Conservation (phyloP, 2,797 vertebrate species). For the Paramormyrops hopkinsi region DNA sequence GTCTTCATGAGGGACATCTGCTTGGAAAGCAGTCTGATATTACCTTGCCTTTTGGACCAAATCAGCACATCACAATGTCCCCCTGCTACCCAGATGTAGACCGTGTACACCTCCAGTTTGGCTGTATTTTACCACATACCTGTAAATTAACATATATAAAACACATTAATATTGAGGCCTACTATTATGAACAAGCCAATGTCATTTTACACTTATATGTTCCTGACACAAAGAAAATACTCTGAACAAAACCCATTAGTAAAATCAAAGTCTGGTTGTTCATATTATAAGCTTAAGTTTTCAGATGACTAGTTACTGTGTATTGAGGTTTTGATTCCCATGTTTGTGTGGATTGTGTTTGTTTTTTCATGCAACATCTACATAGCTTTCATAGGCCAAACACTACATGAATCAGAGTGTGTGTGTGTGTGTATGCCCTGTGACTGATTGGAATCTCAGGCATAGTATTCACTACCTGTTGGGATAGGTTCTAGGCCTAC, state of each 20-base stretch:
- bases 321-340: neutral
- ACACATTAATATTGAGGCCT: neutral
- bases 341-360: neutral
- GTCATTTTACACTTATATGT: neutral
- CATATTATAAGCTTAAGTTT: neutral
- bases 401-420: neutral
- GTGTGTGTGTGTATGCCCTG: neutral
- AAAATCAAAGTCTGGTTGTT: neutral
- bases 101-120: neutral
- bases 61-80: neutral
- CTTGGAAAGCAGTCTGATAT: neutral
- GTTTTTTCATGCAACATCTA: neutral
- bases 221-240: neutral
- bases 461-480: neutral
- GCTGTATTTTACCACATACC: slow-evolving; percentile 19
- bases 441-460: neutral
- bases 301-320: neutral
- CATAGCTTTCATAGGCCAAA: neutral
- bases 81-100: neutral
- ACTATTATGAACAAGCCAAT: neutral
- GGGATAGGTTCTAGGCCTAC: neutral
- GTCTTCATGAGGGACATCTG: neutral
- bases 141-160: slow-evolving; percentile 10
- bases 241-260: neutral
- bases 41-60: neutral